Conservation (phyloP, 2,888 invertebrate genomes). For the Platycheirus albimanus region DNA sequence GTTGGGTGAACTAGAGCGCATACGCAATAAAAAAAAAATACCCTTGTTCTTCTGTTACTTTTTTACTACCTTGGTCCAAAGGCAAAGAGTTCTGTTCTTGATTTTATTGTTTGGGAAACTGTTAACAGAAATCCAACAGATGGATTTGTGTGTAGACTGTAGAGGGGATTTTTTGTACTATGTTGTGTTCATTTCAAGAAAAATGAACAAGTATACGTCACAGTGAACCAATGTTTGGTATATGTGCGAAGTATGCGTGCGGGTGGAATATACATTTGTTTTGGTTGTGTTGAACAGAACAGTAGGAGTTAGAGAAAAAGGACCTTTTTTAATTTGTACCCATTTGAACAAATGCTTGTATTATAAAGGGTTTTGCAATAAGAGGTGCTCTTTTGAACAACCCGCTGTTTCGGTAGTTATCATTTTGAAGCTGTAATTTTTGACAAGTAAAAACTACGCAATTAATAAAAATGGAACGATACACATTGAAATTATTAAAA, state of each 20-base stretch:
- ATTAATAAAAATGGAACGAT: too few species aligned
- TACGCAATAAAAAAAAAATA: conserved; percentile 57
- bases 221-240: conserved; percentile 34
- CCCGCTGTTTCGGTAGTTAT: too few species aligned
- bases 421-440: too few species aligned
- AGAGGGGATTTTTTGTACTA: not conserved
- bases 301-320: conserved; percentile 25
- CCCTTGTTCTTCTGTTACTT: conserved; percentile 60
- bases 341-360: too few species aligned
- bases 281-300: not conserved
- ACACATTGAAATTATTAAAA: too few species aligned
- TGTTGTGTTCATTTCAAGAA: conserved; percentile 19
- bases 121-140: conserved; percentile 64
- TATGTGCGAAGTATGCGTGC: conserved; percentile 5
- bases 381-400: too few species aligned
- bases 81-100: conserved; percentile 36
- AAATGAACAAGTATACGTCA: conserved; percentile 63
- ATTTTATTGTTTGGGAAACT: conserved; percentile 15
- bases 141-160: conserved; percentile 46
- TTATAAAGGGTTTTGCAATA: too few species aligned
- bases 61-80: conserved; percentile 43
- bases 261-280: not conserved
- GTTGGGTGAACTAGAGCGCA: conserved; percentile 54
- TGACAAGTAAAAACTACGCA: too few species aligned
- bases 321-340: too few species aligned